Conservation (phyloP, 2,888 invertebrate species). For the Drosophila borealis region DNA sequence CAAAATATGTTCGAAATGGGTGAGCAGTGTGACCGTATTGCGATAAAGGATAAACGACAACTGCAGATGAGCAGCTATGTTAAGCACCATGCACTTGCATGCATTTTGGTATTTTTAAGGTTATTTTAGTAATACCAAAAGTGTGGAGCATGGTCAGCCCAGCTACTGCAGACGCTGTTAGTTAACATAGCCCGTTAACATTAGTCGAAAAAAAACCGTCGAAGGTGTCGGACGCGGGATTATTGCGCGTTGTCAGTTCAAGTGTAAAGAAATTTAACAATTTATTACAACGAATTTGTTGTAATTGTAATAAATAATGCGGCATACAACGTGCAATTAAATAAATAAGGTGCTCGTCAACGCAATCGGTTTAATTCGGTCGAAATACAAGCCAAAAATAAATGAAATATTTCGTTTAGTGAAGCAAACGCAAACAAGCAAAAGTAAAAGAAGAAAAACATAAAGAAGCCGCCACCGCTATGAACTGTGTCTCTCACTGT, state of each 20-base stretch:
- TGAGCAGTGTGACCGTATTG: constrained; percentile 34
- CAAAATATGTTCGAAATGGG: constrained; percentile 52
- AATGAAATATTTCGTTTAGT: constrained; percentile 34
- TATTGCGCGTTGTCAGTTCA: constrained; percentile 45
- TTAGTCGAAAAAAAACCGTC: constrained; percentile 52
- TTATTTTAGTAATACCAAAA: constrained; percentile 1
- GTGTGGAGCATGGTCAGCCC: constrained; percentile 18
- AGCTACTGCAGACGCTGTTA: constrained; percentile 30
- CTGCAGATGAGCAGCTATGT: background rate
- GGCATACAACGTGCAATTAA: constrained; percentile 32
- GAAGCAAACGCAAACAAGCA: constrained; percentile 52
- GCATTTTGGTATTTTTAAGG: constrained; percentile 16
- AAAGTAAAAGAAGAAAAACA: constrained; percentile 57
- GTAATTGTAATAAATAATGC: constrained; percentile 47
- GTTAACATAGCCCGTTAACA: constrained; percentile 41
- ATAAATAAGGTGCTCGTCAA: constrained; percentile 35
- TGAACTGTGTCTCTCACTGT: constrained; percentile 32
- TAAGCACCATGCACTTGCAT: background rate
- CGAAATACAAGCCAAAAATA: constrained; percentile 9
- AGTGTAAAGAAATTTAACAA: constrained; percentile 69
- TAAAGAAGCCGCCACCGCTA: constrained; percentile 64
- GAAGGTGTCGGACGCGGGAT: constrained; percentile 46
- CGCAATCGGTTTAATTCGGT: constrained; percentile 29
- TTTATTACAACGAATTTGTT: constrained; percentile 56
- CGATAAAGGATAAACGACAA: background rate